Evolutionary conservation across 1,140 invertebrate genomes (phyloP), one percentile per base, ranked within the genome.

Genomic region (Nasonia vitripennis): DNA sequence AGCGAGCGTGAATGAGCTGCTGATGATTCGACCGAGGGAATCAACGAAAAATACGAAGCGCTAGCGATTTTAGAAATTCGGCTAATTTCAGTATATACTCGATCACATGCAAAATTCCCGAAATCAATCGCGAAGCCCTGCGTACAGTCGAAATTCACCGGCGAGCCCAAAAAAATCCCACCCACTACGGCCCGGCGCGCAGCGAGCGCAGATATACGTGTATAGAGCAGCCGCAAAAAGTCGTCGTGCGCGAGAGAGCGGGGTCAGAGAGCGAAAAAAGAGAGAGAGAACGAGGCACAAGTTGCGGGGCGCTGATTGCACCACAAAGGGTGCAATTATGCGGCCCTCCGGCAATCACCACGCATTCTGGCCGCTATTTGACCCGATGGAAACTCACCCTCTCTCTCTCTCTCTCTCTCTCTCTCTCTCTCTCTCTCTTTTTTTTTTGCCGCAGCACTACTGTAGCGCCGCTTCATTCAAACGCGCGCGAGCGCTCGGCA

Each of bases 251-350:
- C 5, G 34, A 37, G 34, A 37, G 51, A 23, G 14, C 67, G 11
- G 31, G 23, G 37, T 20, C 68, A 81, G 68, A 51, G 31, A 71
- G 79, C 20, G 51, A 34, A n/a, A 45, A 80, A 80, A 80, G 83
- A 67, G 62, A 55, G 70, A 74, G 73, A 31, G 81, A 87, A 73
- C 41, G 51, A 31, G 84, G 78, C 79, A n/a, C 55, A 82, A 80
- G 92, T 93, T 93, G 92, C 90, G 77, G 55, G 91, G 90, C 91
- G 91, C 91, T 93, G 93, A 93, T 93, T 93, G 93, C 93, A 92
- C 92, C 93, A 93, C 92, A 93, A 93, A 93, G 92, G 92, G 91
- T 93, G 92, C 93, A 93, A 93, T 93, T 93, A 93, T 93, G 93
- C 91, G 92, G 92, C 92, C 92, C 93, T 93, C 91, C 91, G 92